Evolutionary conservation across 2,797 vertebrate genomes (phyloP).

Genomic region (Tapirus indicus): DNA sequence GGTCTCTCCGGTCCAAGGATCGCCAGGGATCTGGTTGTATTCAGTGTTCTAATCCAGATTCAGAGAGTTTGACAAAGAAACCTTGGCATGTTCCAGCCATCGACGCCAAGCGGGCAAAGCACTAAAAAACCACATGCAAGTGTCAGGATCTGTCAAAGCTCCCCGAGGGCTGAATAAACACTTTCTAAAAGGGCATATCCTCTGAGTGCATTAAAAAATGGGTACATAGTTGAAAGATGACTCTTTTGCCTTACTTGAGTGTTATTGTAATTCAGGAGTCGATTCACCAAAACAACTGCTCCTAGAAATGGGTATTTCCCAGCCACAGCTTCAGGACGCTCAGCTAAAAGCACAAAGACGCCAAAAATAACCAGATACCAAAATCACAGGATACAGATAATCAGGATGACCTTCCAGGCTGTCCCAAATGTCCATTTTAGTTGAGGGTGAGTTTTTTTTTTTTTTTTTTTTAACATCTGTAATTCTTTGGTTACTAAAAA

Average conservation of each 20-base stretch:
- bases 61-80: slow-evolving; percentile 28
- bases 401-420: neutral
- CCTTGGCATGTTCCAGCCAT: neutral
- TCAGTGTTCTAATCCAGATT: neutral
- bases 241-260: neutral
- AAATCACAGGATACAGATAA: neutral
- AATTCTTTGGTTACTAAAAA: slow-evolving; percentile 32
- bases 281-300: slow-evolving; percentile 2
- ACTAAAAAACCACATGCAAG: neutral
- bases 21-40: neutral
- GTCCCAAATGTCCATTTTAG: neutral
- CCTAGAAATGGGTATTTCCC: slow-evolving; percentile 67
- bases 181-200: neutral
- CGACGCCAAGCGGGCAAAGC: neutral
- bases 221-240: neutral
- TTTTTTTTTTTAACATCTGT: neutral
- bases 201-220: neutral
- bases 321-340: slow-evolving; percentile 57
- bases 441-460: neutral
- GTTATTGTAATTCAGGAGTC: slow-evolving; percentile 27
- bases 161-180: neutral
- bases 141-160: slow-evolving; percentile 19
- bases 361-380: neutral
- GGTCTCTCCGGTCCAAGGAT: neutral
- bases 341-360: slow-evolving; percentile 21